Percentiles rank a stretch among this genome's conserved stretches.
Evolutionary conservation across 2,888 invertebrate genomes (phyloP).

Genomic region (Coleophora deauratella): DNA sequence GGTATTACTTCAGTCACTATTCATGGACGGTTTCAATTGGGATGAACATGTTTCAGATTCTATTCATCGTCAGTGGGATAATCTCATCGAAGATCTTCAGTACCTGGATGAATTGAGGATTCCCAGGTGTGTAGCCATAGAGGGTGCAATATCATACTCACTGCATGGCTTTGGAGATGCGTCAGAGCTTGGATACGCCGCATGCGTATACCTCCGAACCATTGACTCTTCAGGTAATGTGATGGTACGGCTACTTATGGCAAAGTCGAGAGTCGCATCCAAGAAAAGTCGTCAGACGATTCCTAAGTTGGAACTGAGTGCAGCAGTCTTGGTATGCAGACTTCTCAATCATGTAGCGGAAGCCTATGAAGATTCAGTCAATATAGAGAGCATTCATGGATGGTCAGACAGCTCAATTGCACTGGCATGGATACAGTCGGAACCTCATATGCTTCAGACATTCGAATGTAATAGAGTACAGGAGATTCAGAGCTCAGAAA

Average conservation of each 20-base stretch:
- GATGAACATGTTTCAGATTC: neutral
- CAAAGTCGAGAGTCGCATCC: constrained; percentile 1
- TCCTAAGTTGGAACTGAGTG: constrained; percentile 1
- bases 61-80: neutral
- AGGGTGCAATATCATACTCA: neutral
- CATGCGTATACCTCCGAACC: neutral
- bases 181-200: neutral
- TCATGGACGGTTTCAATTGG: no score
- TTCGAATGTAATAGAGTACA: no score
- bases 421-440: no score
- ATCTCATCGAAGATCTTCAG: neutral
- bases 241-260: neutral
- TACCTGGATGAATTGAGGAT: neutral
- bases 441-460: no score
- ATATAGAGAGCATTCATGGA: neutral
- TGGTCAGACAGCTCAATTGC: neutral
- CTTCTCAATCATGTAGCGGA: neutral
- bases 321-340: neutral
- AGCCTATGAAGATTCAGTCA: neutral
- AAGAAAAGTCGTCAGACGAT: neutral
- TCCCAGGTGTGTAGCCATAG: neutral
- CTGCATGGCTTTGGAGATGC: constrained; percentile 4
- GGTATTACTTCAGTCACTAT: no score
- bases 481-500: no score
- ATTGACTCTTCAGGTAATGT: neutral